These are phyloP conservation scores for Listrodromus nycthemerus DNA, from an alignment of 2,888 invertebrate genomes.

Conservation along the genomic window DNA sequence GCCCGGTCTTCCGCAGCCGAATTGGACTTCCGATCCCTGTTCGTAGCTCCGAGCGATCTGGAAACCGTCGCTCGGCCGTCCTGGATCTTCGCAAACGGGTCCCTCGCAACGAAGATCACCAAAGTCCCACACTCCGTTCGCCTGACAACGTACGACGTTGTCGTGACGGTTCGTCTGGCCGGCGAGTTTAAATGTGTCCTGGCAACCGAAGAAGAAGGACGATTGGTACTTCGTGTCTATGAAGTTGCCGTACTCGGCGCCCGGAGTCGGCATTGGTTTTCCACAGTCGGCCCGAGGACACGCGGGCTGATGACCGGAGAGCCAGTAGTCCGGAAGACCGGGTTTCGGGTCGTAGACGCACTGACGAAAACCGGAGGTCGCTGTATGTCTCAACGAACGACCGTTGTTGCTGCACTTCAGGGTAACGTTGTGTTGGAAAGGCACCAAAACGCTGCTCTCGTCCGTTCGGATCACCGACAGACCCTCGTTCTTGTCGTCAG, in stretches of 20 bases:
- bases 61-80: constrained; percentile 95
- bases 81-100: constrained; percentile 98
- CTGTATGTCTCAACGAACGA: constrained; percentile 91
- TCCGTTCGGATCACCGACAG: constrained; percentile 91
- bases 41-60: constrained; percentile 94
- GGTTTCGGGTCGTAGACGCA: constrained; percentile 98
- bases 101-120: constrained; percentile 98
- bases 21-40: constrained; percentile 95
- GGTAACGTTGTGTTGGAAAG: constrained; percentile 96
- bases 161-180: constrained; percentile 97
- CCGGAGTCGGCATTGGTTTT: constrained; percentile 95
- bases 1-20: constrained; percentile 95
- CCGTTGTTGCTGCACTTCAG: constrained; percentile 92
- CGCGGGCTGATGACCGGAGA: constrained; percentile 93
- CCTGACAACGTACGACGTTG: constrained; percentile 95
- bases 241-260: constrained; percentile 96
- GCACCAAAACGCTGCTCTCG: constrained; percentile 93
- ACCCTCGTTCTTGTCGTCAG: constrained; percentile 95
- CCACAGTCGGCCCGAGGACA: constrained; percentile 97
- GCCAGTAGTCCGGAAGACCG: constrained; percentile 95
- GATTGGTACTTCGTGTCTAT: constrained; percentile 96
- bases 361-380: constrained; percentile 94
- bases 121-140: constrained; percentile 98
- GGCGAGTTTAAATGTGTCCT: constrained; percentile 97
- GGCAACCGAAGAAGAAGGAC: constrained; percentile 97